Evolutionary conservation across 2,797 vertebrate genomes (phyloP), one percentile per base, ranked within the genome.

Genomic region (Micrastur ruficollis): DNA sequence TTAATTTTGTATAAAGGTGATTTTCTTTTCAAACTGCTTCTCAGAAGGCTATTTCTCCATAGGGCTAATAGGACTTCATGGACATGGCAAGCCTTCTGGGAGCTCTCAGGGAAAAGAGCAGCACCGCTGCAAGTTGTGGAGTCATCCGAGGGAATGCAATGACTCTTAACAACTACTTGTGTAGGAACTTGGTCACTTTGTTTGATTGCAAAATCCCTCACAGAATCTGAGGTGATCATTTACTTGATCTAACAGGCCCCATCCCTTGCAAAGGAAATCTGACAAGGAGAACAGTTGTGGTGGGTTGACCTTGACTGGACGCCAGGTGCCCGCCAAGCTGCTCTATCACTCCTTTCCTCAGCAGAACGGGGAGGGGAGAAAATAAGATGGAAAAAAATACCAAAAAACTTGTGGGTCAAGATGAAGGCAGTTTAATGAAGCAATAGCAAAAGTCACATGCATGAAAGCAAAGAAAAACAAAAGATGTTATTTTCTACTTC

Each of bases 21-120:
- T 91, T 46, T 75, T 38, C 27, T 65, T 62, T 92, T 65, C 50
- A 44, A 6, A 15, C 5, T 40, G n/a, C 36, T 50, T 22, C 66
- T 94, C 56, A 44, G 61, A 68, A 70, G 13, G 5, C 34, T 21
- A 0, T 42, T 5, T 68, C 29, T 55, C 31, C 1, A 0, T 9
- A 32, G 50, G 75, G 22, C 36, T 49, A 11, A 23, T 15, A 32
- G 55, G 55, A 34, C 42, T 65, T 10, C 20, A 6, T 8, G 74
- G 68, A 53, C 38, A 68, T 49, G 42, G 32, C 36, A 42, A 25
- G 10, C 5, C 32, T 81, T 21, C 46, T 1, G 2, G 3, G 8
- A 55, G 46, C 42, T 38, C 72, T 56, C 19, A 5, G 71, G 44
- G 15, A 87, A 71, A 38, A 62, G 62, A 70, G 50, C 74, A 82